Evolutionary conservation across 2,797 vertebrate species (phyloP).

Genomic region (Stomatorhinus walkeri): DNA sequence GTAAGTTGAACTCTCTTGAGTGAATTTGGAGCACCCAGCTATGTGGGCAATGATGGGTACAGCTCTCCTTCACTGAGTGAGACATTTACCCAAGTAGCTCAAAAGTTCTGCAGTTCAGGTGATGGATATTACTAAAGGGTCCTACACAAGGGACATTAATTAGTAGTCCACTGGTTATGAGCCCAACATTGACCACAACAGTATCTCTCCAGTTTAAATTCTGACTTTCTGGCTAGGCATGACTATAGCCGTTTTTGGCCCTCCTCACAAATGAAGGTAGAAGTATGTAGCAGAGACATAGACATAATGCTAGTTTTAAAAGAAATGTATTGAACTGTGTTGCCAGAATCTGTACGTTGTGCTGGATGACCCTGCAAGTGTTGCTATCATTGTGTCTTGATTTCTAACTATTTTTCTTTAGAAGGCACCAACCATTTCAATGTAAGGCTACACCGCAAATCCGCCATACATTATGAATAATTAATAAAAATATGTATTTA

Average conservation of each 20-base stretch:
- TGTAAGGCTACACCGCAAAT: neutral
- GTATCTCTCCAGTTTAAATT: neutral
- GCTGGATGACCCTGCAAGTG: neutral
- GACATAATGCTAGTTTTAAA: neutral
- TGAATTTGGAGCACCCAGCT: neutral
- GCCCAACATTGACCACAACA: neutral
- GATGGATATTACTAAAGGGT: neutral
- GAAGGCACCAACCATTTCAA: neutral
- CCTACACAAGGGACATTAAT: neutral
- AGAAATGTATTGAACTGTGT: neutral
- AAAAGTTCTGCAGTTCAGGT: neutral
- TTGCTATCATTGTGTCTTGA: neutral
- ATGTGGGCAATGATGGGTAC: neutral
- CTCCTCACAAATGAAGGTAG: conserved; percentile 26
- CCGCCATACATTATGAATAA: neutral
- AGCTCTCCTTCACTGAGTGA: neutral
- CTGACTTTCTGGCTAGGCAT: conserved; percentile 7
- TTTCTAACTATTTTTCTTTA: neutral
- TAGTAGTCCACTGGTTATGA: neutral
- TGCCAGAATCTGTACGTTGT: neutral
- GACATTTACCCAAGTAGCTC: neutral
- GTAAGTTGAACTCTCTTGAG: neutral
- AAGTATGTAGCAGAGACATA: conserved; percentile 22
- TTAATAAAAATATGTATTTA: neutral
- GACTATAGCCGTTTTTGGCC: conserved; percentile 26